These are phyloP conservation scores for Octonoba sinensis DNA, from an alignment of 2,888 invertebrate genomes.

Conservation along the genomic window DNA sequence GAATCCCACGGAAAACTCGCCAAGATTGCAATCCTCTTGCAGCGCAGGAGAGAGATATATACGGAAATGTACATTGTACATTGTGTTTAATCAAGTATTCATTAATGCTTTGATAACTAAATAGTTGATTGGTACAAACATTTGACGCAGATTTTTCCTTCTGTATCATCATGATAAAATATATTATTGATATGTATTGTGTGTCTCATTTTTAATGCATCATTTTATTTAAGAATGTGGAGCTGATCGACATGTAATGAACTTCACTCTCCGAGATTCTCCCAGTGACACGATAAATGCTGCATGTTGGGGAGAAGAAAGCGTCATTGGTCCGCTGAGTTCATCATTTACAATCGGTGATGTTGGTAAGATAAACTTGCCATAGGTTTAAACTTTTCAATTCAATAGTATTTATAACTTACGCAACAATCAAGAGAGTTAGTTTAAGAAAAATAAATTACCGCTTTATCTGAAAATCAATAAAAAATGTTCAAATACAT, in stretches of 20 bases:
- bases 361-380: constrained; percentile 41
- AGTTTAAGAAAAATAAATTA: too few relatives aligned
- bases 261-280: constrained; percentile 62
- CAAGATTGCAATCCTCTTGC: too few relatives aligned
- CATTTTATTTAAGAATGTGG: constrained; percentile 26
- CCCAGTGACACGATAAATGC: constrained; percentile 61
- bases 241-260: constrained; percentile 42
- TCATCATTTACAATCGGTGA: constrained; percentile 52
- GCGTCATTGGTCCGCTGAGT: constrained; percentile 19
- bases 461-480: background rate
- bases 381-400: background rate
- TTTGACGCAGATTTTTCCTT: too few relatives aligned
- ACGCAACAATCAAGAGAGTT: too few relatives aligned
- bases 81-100: too few relatives aligned
- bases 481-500: background rate
- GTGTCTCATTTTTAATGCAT: background rate
- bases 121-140: too few relatives aligned
- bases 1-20: too few relatives aligned
- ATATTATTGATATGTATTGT: background rate
- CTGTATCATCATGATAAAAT: background rate
- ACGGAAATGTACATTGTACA: too few relatives aligned
- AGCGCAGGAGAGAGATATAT: too few relatives aligned
- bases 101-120: too few relatives aligned
- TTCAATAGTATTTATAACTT: background rate
- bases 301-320: constrained; percentile 61